Conservation (phyloP, 2,113 vertebrate genomes). For the Boulengeromyrus knoepffleri region DNA sequence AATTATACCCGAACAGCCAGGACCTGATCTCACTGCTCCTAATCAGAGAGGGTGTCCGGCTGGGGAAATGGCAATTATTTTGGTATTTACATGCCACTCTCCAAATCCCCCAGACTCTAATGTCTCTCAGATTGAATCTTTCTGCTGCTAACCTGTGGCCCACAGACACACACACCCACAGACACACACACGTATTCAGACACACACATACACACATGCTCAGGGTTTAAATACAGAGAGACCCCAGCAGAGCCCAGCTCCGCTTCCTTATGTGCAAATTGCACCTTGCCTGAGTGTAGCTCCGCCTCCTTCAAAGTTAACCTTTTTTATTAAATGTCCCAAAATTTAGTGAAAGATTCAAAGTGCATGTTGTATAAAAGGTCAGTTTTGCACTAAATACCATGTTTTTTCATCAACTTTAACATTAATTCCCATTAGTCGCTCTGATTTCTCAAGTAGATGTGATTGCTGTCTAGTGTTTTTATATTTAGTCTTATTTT, state of each 20-base stretch:
- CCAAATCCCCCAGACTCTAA: conserved; percentile 8
- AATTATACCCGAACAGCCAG: not conserved
- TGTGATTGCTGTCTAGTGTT: not conserved
- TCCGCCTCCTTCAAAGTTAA: not conserved
- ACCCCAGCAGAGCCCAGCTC: not conserved
- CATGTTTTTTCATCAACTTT: not conserved
- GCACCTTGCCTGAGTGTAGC: not conserved
- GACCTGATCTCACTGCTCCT: conserved; percentile 9
- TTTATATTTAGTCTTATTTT: not conserved
- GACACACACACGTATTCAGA: not conserved
- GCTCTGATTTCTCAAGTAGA: not conserved
- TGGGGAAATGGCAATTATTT: conserved; percentile 20
- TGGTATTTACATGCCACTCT: conserved; percentile 6
- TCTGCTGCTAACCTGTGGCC: not conserved
- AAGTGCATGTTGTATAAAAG: not conserved
- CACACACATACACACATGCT: not conserved
- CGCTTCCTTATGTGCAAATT: not conserved
- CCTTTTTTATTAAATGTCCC: no score
- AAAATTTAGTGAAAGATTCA: not conserved
- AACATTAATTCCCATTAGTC: not conserved
- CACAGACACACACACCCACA: not conserved
- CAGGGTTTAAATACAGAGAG: not conserved
- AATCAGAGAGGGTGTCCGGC: not conserved
- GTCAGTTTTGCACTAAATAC: not conserved
- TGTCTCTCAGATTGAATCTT: not conserved